Percentiles rank a stretch among this genome's conserved stretches.
Evolutionary conservation across 2,797 vertebrate species (phyloP).

Genomic region (Phrynocephalus vlangalii): DNA sequence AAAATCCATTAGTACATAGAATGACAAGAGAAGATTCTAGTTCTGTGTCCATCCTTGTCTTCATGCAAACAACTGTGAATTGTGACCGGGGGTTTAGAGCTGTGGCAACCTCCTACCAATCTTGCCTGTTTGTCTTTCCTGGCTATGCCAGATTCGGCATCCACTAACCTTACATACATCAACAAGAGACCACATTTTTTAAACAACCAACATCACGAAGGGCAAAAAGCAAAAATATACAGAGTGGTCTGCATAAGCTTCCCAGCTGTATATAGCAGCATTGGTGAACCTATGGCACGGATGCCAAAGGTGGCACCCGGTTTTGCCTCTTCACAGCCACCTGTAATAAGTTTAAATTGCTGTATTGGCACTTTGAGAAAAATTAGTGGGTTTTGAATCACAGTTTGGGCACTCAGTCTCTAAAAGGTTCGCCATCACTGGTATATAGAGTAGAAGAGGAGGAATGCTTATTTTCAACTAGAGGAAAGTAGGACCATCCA

Average conservation of each 20-base stretch:
- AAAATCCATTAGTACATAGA: background rate
- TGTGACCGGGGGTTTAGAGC: background rate
- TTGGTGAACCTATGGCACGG: no score
- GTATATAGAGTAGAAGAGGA: background rate
- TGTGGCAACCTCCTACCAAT: background rate
- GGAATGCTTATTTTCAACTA: background rate
- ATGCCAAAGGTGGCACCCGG: no score
- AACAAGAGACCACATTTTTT: background rate
- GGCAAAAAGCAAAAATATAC: background rate
- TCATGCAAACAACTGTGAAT: background rate
- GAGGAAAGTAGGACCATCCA: no score
- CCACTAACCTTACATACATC: background rate
- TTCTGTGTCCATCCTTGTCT: background rate
- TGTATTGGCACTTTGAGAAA: no score
- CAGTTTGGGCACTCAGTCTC: no score
- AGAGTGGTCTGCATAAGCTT: background rate
- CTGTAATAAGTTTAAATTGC: no score
- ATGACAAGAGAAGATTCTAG: background rate
- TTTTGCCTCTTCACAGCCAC: no score
- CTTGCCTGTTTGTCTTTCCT: background rate
- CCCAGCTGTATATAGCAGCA: background rate
- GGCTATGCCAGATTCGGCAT: background rate
- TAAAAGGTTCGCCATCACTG: no score
- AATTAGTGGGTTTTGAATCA: no score
- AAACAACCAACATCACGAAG: background rate